These are phyloP conservation scores for Mayetiola destructor DNA, from an alignment of 2,888 invertebrate species.

Conservation along the genomic window DNA sequence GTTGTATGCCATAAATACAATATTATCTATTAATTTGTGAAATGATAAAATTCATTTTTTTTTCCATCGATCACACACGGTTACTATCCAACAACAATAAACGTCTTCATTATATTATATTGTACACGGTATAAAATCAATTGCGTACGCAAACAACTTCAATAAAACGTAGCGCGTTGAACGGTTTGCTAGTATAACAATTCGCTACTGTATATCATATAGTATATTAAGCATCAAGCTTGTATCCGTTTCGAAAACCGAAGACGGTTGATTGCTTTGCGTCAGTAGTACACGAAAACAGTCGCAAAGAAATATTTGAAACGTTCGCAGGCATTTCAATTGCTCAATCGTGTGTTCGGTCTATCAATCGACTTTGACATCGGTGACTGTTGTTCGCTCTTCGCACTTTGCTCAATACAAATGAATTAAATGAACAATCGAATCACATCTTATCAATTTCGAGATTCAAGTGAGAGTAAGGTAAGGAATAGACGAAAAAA, in stretches of 20 bases:
- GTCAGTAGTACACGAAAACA: constrained; percentile 1
- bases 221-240: not conserved
- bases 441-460: too few relatives aligned
- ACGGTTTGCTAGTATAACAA: too few relatives aligned
- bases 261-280: constrained; percentile 1
- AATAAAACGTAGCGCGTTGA: not conserved
- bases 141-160: not conserved
- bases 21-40: not conserved
- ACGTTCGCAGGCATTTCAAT: not conserved
- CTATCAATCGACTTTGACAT: too few relatives aligned
- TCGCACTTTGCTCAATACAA: too few relatives aligned
- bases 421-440: too few relatives aligned
- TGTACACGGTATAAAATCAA: not conserved
- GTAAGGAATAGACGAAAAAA: too few relatives aligned
- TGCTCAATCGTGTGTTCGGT: not conserved
- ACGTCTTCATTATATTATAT: not conserved
- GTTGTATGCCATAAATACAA: too few relatives aligned
- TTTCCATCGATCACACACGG: too few relatives aligned
- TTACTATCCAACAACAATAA: not conserved
- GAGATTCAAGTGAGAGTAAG: too few relatives aligned
- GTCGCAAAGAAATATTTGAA: not conserved
- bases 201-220: too few relatives aligned
- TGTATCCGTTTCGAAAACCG: not conserved
- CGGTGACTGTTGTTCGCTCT: too few relatives aligned
- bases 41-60: not conserved